These are phyloP conservation scores for Microplitis deprimator DNA, from an alignment of 2,888 invertebrate genomes.

Conservation along the genomic window DNA sequence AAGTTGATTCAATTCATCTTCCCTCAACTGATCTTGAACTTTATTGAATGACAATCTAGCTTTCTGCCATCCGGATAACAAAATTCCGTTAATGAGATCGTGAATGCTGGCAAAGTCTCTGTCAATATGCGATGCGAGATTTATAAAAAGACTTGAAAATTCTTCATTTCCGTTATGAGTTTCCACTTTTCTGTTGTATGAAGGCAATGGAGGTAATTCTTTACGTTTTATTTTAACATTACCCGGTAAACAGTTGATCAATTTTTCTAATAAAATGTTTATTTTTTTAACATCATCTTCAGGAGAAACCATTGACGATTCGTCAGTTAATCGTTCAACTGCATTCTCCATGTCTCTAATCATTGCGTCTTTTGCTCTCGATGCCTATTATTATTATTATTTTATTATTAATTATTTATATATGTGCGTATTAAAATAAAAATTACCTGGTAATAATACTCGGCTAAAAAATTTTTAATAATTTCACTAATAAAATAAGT, in stretches of 20 bases:
- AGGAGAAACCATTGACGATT: not conserved
- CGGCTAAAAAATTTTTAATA: constrained; percentile 41
- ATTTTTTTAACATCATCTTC: constrained; percentile 19
- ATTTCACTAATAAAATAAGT: constrained; percentile 38
- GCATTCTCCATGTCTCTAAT: constrained; percentile 5
- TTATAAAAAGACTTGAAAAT: constrained; percentile 39
- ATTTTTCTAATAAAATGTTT: constrained; percentile 21
- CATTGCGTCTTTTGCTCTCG: not conserved
- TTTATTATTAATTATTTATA: not conserved
- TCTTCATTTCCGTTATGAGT: constrained; percentile 39
- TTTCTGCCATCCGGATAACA: constrained; percentile 41
- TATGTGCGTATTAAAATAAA: not conserved
- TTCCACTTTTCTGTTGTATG: constrained; percentile 5
- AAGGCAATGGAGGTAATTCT: constrained; percentile 18
- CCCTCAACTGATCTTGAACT: constrained; percentile 42
- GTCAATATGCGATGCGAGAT: constrained; percentile 39
- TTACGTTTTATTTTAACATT: constrained; percentile 12
- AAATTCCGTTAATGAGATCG: constrained; percentile 38
- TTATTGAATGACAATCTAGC: constrained; percentile 34
- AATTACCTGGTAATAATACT: constrained; percentile 43
- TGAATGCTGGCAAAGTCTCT: constrained; percentile 40
- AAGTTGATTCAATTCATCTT: constrained; percentile 22
- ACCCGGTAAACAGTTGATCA: constrained; percentile 5
- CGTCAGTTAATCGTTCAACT: constrained; percentile 4
- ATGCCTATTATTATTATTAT: not conserved